phyloP scores from a whole-genome alignment of 2,797 vertebrate genomes.

The Bucorvus abyssinicus region DNA sequence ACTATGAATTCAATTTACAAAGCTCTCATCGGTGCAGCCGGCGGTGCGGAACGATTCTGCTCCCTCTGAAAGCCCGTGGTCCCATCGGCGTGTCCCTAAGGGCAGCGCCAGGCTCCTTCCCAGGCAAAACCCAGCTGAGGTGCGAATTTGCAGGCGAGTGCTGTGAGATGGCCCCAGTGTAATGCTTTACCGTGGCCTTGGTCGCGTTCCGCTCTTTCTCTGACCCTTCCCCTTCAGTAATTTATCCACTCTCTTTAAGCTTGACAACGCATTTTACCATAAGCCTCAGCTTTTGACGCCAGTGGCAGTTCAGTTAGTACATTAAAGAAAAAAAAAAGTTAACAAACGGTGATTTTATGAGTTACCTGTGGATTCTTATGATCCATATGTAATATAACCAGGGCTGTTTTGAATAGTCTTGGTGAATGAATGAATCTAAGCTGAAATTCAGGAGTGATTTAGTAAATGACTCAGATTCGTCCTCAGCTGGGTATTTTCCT shows the following conservation, averaged over 20 bases:
- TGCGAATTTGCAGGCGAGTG: fast-evolving
- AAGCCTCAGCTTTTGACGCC: slow-evolving; percentile 46
- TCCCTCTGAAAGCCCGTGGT: background rate
- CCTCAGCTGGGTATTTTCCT: background rate
- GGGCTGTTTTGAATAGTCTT: background rate
- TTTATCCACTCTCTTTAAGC: background rate
- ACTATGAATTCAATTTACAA: slow-evolving; percentile 58
- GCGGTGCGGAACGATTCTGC: slow-evolving; percentile 18
- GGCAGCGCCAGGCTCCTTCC: background rate
- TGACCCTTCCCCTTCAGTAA: background rate
- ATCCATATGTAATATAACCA: background rate
- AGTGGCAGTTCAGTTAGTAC: slow-evolving; percentile 19
- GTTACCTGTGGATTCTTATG: background rate
- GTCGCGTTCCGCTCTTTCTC: background rate
- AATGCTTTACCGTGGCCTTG: background rate
- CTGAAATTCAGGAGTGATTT: background rate
- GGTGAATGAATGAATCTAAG: background rate
- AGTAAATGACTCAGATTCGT: background rate
- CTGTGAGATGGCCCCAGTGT: background rate
- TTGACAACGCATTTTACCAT: slow-evolving; percentile 16
- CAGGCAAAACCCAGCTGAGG: background rate
- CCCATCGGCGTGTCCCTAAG: background rate
- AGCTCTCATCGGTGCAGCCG: slow-evolving; percentile 6
- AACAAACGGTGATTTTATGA: background rate
- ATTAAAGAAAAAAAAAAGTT: background rate